Evolutionary conservation across 2,888 invertebrate genomes (phyloP).

Genomic region (Nowickia ferox): DNA sequence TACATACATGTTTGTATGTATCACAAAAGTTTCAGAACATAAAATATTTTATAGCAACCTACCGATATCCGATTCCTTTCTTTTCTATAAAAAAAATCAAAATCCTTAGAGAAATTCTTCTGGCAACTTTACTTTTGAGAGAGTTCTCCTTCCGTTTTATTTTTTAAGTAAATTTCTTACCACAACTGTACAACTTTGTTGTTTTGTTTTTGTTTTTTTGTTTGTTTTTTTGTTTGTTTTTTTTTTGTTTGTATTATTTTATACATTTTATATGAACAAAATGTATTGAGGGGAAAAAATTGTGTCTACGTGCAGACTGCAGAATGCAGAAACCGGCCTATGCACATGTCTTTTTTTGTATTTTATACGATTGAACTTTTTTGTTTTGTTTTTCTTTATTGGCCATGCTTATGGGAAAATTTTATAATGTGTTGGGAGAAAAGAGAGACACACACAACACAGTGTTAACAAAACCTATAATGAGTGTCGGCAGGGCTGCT

Average conservation of each 20-base stretch:
- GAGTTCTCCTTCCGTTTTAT: constrained; percentile 21
- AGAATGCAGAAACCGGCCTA: constrained; percentile 64
- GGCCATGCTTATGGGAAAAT: constrained; percentile 59
- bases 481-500: too few relatives aligned
- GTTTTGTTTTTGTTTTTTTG: constrained; percentile 26
- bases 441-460: constrained; percentile 24
- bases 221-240: not conserved
- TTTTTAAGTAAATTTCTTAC: constrained; percentile 68
- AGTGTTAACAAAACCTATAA: not conserved
- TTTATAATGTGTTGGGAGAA: constrained; percentile 43
- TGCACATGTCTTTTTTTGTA: constrained; percentile 41
- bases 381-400: constrained; percentile 38
- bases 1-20: not conserved
- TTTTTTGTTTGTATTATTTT: not conserved
- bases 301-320: constrained; percentile 68
- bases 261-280: constrained; percentile 41
- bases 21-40: not conserved
- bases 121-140: constrained; percentile 14
- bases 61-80: too few relatives aligned
- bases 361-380: constrained; percentile 45
- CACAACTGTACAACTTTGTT: constrained; percentile 68
- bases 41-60: too few relatives aligned
- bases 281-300: constrained; percentile 46
- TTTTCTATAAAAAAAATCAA: too few relatives aligned
- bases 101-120: not conserved